phyloP scores from a whole-genome alignment of 2,113 vertebrate genomes.

The Mesembrinibis cayennensis region DNA sequence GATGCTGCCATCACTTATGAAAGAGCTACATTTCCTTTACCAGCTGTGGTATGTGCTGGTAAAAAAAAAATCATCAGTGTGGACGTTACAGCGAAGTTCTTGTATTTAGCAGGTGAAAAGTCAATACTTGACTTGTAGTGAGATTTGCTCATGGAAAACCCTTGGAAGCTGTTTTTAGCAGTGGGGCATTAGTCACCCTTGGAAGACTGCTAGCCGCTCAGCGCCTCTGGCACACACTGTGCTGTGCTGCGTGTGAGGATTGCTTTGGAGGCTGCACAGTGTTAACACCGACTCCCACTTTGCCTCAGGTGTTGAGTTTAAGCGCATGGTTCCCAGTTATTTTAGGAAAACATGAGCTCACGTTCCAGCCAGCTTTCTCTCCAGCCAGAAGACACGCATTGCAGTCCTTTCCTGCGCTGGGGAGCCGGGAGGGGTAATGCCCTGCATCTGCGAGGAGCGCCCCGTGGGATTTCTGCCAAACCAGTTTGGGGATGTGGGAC shows the following conservation, averaged over 20 bases:
- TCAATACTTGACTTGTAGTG: neutral
- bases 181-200: slow-evolving; percentile 50
- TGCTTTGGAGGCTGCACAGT: slow-evolving; percentile 23
- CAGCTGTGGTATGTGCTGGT: neutral
- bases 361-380: neutral
- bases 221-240: neutral
- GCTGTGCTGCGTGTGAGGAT: neutral
- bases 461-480: neutral
- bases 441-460: neutral
- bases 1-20: slow-evolving; percentile 24
- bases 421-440: neutral
- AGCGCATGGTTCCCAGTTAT: slow-evolving; percentile 26
- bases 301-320: slow-evolving; percentile 63
- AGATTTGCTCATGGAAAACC: slow-evolving; percentile 62
- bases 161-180: slow-evolving; percentile 62
- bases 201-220: slow-evolving; percentile 13
- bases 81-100: slow-evolving; percentile 7
- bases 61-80: neutral
- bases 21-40: neutral
- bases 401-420: neutral
- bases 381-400: neutral
- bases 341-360: slow-evolving; percentile 63
- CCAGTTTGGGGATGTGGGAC: rapidly evolving
- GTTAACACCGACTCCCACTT: slow-evolving; percentile 12
- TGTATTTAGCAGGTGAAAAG: slow-evolving; percentile 49